Percentiles rank a stretch among this genome's conserved stretches.
phyloP scores from a whole-genome alignment of 2,888 invertebrate species.

The Anticlea derivata region DNA sequence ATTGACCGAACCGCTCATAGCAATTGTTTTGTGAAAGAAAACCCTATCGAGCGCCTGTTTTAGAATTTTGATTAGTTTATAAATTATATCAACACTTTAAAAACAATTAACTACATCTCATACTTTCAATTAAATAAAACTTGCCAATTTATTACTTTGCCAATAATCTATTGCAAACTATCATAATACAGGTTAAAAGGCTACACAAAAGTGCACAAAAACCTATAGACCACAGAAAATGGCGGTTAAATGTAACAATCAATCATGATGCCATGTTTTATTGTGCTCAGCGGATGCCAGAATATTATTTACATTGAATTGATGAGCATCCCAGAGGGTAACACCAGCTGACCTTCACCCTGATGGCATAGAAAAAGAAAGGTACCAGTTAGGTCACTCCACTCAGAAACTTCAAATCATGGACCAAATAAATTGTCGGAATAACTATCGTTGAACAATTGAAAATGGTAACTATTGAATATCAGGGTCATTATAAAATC shows the following conservation, averaged over 20 bases:
- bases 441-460: no score
- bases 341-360: slow-evolving; percentile 69
- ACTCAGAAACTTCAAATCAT: not conserved
- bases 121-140: no score
- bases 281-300: slow-evolving; percentile 67
- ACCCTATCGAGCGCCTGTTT: no score
- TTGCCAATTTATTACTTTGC: not conserved
- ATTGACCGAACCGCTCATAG: no score
- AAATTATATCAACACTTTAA: no score
- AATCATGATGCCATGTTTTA: slow-evolving; percentile 69
- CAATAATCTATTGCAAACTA: not conserved
- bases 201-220: slow-evolving; percentile 40
- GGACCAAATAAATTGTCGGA: no score
- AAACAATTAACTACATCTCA: no score
- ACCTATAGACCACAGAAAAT: slow-evolving; percentile 49
- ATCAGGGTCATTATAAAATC: no score
- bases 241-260: slow-evolving; percentile 65
- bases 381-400: slow-evolving; percentile 15
- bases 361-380: slow-evolving; percentile 16
- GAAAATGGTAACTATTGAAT: no score
- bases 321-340: slow-evolving; percentile 67
- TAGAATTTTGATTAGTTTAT: no score
- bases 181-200: slow-evolving; percentile 14
- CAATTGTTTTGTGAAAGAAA: no score
- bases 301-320: slow-evolving; percentile 78